Base-by-base conservation (phyloP, 2,797 vertebrate species). In the Propithecus perrieri region DNA sequence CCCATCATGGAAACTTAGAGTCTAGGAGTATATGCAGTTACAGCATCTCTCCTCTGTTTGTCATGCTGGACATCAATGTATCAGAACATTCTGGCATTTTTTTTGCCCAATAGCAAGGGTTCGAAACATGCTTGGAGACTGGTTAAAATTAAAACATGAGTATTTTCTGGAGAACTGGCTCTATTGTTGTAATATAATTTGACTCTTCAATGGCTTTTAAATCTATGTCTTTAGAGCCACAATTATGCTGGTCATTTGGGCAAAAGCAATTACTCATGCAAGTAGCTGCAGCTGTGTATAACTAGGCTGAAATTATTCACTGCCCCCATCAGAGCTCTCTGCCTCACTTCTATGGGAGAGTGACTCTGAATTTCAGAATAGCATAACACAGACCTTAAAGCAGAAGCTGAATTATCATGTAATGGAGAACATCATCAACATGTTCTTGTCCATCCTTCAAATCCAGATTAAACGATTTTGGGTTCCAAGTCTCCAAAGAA, bases 121-220 rank as follows among this genome's bases (percentile, higher is more conserved):
- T 97, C 94, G 94, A 48, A 80, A 87, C 72, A 93, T 85, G 91
- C 69, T 92, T 93, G 85, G 75, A 96, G 89, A 85, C 8, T 94
- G 91, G 95, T 94, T 94, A 93, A 97, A 97, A 97, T 96, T 61
- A 92, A 97, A 97, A 96, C 53, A 87, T 61, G 96, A 89, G 78
- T 96, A 94, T 91, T 97, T 95, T 97, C 79, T 96, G 67, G 75
- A 94, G 83, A 97, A 96, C 57, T 74, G 91, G 76, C 78, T 96
- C 69, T 95, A 85, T 96, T 97, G 90, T 96, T 96, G 86, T 97
- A 87, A 97, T 94, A 91, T 97, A 97, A 96, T 97, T 97, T 97
- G 97, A 97, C 89, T 97, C 96, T 94, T 96, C 86, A 97, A 0
- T 97, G 86, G 75, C 94, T 97, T 97, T 97, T 97, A 98, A 97